Evolutionary conservation across 2,113 vertebrate genomes (phyloP), one percentile per base, ranked within the genome.

Genomic region (Philantomba maxwellii): DNA sequence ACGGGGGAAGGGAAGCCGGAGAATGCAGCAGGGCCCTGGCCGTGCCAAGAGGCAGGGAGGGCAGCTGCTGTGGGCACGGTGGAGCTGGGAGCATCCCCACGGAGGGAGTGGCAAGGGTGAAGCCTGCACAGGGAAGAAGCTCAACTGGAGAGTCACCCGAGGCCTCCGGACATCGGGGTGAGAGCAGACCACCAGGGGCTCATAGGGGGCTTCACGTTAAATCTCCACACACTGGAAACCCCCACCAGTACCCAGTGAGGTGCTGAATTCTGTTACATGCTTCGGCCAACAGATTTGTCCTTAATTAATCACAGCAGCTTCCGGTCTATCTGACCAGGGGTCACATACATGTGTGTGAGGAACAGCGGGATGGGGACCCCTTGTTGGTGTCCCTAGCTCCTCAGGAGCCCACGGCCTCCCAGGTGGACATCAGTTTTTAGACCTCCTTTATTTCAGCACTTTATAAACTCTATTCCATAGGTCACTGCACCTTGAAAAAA

Each of bases 161-260:
- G 87, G 75, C 55, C 25, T 3, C 4, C 0, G 2, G 36, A n/a
- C 2, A 2, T 6, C 3, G 1, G 60, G 57, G 47, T 23, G 28
- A 14, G n/a, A 10, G 15, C 23, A 55, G 73, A 47, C 13, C 16
- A 1, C 4, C 7, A 0, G 9, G n/a, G 80, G 64, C 64, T 25
- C 6, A 1, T 0, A 3, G n/a, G 43, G 45, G 45, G 25, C 2
- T 47, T 21, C 23, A 25, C 3, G 1, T 43, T 26, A 4, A 8
- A 9, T 7, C 26, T 30, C 62, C 7, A 1, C 2, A 19, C 55
- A 5, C 9, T 0, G 6, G 15, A 23, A 23, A 23, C 43, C 19
- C 47, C 33, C 43, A 0, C 5, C 7, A 13, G 3, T 0, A 8
- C 12, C 47, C 23, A 36, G 2, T 0, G 8, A 60, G 0, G 21